Evolutionary conservation across 2,888 invertebrate genomes (phyloP), one percentile per base, ranked within the genome.

Genomic region (Synergus itoensis): DNA sequence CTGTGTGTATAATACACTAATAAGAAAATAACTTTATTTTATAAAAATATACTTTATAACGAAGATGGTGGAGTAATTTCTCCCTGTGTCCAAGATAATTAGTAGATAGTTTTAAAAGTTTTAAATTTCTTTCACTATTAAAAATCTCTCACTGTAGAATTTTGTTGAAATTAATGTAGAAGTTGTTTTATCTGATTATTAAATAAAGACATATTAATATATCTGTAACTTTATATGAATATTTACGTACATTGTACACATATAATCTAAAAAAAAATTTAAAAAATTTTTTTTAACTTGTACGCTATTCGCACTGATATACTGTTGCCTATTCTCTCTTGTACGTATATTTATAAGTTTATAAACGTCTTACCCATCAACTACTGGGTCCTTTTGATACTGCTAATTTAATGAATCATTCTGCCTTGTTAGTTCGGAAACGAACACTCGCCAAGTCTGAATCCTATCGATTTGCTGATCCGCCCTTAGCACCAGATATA

Each of bases 381-480:
- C 3, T 53, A 18, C 18, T 57, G 53, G 53, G 53, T 57, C 9
- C 9, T 57, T 57, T 57, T 57, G 53, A 57, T 57, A 57, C 53
- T 57, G 53, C n/a, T 57, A 57, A 57, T 18, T 57, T 18, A 57
- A 57, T 57, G 0, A 57, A 57, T 57, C n/a, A 18, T 57, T 57
- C 53, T 57, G 18, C 53, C 53, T 57, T 57, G 18, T 18, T 18
- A 57, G 53, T 57, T 57, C 18, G n/a, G 0, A 57, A 57, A 18
- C 53, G 53, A 57, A 57, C 53, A 57, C 36, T 57, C 53, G 18
- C 9, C 53, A 57, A 57, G 53, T 57, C 53, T 57, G 53, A 57
- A 57, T 57, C 18, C 18, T 57, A 57, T 9, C 14, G 16, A 53
- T n/a, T 8, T 53, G 18, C 53, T n/a, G 53, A 9, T 57, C 53